Evolutionary conservation across 2,888 invertebrate species (phyloP), one percentile per base, ranked within the genome.

Genomic region (Habroteleia sp.): DNA sequence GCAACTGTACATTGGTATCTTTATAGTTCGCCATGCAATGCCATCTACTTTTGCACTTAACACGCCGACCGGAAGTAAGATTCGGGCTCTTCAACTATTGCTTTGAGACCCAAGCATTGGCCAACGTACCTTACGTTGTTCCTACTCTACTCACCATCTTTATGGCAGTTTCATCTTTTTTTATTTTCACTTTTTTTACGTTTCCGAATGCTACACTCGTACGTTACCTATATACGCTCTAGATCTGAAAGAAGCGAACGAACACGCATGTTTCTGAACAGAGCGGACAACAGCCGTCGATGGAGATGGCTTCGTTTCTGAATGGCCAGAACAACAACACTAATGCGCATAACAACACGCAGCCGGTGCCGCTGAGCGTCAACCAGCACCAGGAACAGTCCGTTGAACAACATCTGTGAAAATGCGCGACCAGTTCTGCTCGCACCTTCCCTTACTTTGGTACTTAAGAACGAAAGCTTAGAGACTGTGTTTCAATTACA

Each of bases 191-290:
- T 82, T 79, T 74, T 68, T 68, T 74, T 74, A 74, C 54, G 29
- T 74, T 79, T 79, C 77, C 79, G 76, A 79, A 81, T 80, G 79
- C 81, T 81, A 85, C 86, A 83, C 84, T 84, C 86, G 85, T 84
- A 86, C 84, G 85, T 87, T 85, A 86, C 84, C 81, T 83, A 83
- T 83, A 83, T 81, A 82, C 85, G 85, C 85, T 85, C 84, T 85
- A 87, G 87, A 88, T 87, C 86, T 86, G 86, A 87, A 85, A 85
- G 86, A 87, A 87, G 87, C 87, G 86, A 87, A 85, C 87, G 87
- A 86, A 88, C 86, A 85, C 85, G 85, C 86, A 88, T 88, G 85
- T 88, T 88, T 88, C 86, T 88, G 82, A 88, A 87, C 86, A 88
- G 88, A 88, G 85, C 86, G 87, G 87, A 79, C 88, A 87, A 82